Percentiles rank a stretch among this genome's conserved stretches.
Conservation (phyloP, 2,888 invertebrate species). For the Athalia cordata region DNA sequence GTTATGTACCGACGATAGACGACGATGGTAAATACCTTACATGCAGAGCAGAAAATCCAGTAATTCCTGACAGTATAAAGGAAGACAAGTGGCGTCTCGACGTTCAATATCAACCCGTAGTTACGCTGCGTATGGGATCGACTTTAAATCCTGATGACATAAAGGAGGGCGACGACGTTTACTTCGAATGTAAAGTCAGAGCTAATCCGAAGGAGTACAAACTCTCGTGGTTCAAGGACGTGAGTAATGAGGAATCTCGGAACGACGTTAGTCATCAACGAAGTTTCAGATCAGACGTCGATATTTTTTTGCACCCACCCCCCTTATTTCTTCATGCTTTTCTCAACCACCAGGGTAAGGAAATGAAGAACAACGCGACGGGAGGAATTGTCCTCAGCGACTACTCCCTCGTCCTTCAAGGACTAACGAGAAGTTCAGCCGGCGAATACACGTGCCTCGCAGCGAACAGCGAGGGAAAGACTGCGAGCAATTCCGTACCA, state of each 20-base stretch:
- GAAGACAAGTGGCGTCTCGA: conserved; percentile 92
- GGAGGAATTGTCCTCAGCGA: conserved; percentile 90
- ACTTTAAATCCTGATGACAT: conserved; percentile 90
- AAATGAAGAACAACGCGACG: conserved; percentile 88
- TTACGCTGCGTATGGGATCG: conserved; percentile 88
- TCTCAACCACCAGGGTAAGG: conserved; percentile 79
- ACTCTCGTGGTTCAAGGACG: conserved; percentile 91
- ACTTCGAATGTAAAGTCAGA: conserved; percentile 90
- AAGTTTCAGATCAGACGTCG: no score
- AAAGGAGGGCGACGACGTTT: conserved; percentile 92
- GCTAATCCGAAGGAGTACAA: conserved; percentile 90
- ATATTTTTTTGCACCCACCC: not conserved
- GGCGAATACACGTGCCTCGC: conserved; percentile 92
- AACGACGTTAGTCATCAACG: no score
- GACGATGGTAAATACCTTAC: conserved; percentile 93
- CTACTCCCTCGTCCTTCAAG: conserved; percentile 90
- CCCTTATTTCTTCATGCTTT: not conserved
- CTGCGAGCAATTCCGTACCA: conserved; percentile 74
- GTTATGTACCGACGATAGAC: conserved; percentile 88
- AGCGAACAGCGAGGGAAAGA: conserved; percentile 88
- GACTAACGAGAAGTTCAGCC: conserved; percentile 87
- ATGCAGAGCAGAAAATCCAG: conserved; percentile 91
- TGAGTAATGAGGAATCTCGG: conserved; percentile 76
- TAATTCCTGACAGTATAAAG: conserved; percentile 86
- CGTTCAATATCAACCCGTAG: conserved; percentile 93